Evolutionary conservation across 2,113 vertebrate species (phyloP).

Genomic region (Cyphomyrus discorhynchus): DNA sequence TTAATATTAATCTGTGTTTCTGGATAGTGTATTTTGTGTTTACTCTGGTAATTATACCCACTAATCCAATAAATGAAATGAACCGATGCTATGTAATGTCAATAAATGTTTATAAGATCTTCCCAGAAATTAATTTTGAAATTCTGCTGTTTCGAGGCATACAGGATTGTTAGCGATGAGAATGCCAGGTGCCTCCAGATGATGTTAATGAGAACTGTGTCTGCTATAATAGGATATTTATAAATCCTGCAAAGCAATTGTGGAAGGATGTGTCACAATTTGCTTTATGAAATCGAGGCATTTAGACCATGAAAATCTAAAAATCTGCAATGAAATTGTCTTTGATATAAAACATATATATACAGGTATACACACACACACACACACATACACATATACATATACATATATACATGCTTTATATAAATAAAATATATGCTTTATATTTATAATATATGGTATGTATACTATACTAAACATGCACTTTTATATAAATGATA

Average conservation of each 20-base stretch:
- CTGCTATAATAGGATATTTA: background rate
- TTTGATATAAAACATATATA: background rate
- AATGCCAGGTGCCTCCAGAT: background rate
- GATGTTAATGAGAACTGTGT: background rate
- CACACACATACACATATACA: background rate
- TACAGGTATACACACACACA: background rate
- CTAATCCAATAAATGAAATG: background rate
- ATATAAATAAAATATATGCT: background rate
- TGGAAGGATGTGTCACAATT: background rate
- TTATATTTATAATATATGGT: background rate
- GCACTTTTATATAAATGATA: too few species aligned
- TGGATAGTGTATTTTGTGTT: background rate
- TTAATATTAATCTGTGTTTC: background rate
- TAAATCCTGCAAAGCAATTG: background rate
- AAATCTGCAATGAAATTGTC: constrained; percentile 22
- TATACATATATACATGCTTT: background rate
- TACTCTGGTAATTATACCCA: background rate
- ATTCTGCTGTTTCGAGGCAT: background rate
- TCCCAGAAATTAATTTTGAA: background rate
- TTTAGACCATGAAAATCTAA: constrained; percentile 25
- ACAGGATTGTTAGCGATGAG: background rate
- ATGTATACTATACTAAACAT: too few species aligned
- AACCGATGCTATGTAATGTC: background rate
- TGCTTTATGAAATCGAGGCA: background rate
- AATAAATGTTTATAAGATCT: background rate